Conservation (phyloP, 2,888 invertebrate genomes). For the Oligia latruncula region DNA sequence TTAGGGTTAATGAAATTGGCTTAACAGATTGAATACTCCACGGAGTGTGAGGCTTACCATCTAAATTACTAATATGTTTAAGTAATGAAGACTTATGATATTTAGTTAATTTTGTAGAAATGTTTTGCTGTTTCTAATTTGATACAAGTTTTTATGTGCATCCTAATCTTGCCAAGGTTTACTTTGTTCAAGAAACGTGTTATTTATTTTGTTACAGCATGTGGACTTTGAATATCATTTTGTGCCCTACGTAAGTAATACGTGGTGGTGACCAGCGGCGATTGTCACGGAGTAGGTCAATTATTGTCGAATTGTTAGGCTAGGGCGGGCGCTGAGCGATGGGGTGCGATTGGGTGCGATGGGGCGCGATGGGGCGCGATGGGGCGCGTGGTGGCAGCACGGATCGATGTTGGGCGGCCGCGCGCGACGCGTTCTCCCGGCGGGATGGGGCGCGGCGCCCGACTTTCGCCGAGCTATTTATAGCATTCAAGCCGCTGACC, state of each 20-base stretch:
- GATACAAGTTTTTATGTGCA: background rate
- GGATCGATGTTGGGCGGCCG: conserved; percentile 62
- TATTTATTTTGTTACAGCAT: background rate
- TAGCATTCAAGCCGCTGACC: conserved; percentile 90
- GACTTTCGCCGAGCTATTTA: conserved; percentile 90
- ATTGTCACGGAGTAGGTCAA: conserved; percentile 70
- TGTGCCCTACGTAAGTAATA: background rate
- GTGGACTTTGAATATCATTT: background rate
- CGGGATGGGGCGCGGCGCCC: conserved; percentile 87
- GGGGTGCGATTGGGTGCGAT: conserved; percentile 53
- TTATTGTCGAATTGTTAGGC: conserved; percentile 70
- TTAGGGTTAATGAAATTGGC: conserved; percentile 58
- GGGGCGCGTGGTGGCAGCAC: conserved; percentile 64
- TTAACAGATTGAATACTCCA: conserved; percentile 39
- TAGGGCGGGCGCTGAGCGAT: conserved; percentile 64
- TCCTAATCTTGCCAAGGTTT: background rate
- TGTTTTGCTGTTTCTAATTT: background rate
- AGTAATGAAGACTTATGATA: conserved; percentile 20
- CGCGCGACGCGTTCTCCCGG: conserved; percentile 74
- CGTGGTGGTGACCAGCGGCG: conserved; percentile 43
- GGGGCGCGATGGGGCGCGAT: conserved; percentile 56
- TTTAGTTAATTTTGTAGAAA: conserved; percentile 13
- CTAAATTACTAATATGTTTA: conserved; percentile 24
- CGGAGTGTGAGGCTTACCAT: conserved; percentile 18
- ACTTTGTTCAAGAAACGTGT: background rate